Percentiles rank a stretch among this genome's conserved stretches.
Evolutionary conservation across 2,797 vertebrate genomes (phyloP).

Genomic region (Pantherophis vulpinus): DNA sequence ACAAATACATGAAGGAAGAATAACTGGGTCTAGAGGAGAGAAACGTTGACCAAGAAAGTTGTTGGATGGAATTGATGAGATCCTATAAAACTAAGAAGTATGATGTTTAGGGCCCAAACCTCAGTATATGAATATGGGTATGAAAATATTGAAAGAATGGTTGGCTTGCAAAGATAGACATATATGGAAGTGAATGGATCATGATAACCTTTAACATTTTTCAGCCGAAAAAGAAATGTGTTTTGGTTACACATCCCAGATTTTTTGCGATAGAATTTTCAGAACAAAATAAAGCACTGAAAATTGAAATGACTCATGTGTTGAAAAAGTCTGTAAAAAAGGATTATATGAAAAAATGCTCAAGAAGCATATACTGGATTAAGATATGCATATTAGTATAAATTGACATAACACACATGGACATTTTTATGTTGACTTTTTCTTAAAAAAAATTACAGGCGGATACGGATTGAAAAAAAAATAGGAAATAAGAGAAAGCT

Average conservation of each 20-base stretch:
- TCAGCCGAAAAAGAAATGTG: background rate
- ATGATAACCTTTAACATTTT: background rate
- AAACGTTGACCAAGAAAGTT: background rate
- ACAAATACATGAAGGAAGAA: background rate
- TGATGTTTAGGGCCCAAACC: background rate
- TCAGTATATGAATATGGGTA: background rate
- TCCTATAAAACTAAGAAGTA: background rate
- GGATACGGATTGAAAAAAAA: background rate
- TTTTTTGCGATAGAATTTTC: background rate
- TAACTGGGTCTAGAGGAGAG: background rate
- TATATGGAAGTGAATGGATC: background rate
- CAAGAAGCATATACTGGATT: background rate
- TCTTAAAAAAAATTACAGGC: background rate
- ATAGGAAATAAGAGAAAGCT: background rate
- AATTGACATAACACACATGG: background rate
- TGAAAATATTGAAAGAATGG: background rate
- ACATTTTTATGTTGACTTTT: background rate
- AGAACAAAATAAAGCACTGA: background rate
- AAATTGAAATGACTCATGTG: background rate
- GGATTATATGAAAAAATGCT: background rate
- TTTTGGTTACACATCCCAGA: background rate
- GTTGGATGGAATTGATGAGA: background rate
- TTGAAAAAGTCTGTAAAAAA: background rate
- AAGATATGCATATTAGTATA: background rate
- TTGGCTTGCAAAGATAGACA: background rate